Conservation (phyloP, 2,888 invertebrate species). For the Ectemnius lituratus region DNA sequence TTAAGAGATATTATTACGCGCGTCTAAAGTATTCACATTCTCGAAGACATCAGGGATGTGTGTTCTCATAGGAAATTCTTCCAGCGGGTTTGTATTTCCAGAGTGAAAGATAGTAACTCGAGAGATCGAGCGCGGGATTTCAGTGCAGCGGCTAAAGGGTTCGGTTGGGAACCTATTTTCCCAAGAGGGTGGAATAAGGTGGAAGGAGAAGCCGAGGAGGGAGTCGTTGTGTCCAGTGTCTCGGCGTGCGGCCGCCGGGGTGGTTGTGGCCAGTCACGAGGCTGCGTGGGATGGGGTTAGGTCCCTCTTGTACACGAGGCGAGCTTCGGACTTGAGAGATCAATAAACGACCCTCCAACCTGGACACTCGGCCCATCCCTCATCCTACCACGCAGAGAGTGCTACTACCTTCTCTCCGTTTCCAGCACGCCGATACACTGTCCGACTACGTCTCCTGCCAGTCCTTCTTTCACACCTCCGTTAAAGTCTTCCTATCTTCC, state of each 20-base stretch:
- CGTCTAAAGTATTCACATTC: neutral
- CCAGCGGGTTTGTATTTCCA: no score
- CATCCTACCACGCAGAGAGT: slow-evolving; percentile 63
- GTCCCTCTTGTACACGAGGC: slow-evolving; percentile 74
- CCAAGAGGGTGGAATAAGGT: slow-evolving; percentile 73
- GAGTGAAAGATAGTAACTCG: no score
- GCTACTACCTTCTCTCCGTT: slow-evolving; percentile 62
- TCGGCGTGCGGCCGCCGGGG: slow-evolving; percentile 72
- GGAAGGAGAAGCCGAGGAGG: slow-evolving; percentile 68
- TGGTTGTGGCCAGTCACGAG: slow-evolving; percentile 76
- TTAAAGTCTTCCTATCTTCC: neutral
- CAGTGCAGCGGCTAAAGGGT: slow-evolving; percentile 54
- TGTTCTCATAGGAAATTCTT: no score
- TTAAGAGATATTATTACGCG: neutral
- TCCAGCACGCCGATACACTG: slow-evolving; percentile 34
- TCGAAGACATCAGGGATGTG: no score
- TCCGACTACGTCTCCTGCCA: slow-evolving; percentile 46
- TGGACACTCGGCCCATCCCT: slow-evolving; percentile 74
- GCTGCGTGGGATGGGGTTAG: slow-evolving; percentile 71
- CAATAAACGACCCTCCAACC: slow-evolving; percentile 78
- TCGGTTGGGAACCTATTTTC: slow-evolving; percentile 70
- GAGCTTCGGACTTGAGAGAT: slow-evolving; percentile 77
- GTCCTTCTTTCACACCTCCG: slow-evolving; percentile 43
- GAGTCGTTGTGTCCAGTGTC: slow-evolving; percentile 76
- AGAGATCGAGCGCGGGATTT: slow-evolving; percentile 18